Conservation (phyloP, 2,888 invertebrate species). For the Apotomis capreana region DNA sequence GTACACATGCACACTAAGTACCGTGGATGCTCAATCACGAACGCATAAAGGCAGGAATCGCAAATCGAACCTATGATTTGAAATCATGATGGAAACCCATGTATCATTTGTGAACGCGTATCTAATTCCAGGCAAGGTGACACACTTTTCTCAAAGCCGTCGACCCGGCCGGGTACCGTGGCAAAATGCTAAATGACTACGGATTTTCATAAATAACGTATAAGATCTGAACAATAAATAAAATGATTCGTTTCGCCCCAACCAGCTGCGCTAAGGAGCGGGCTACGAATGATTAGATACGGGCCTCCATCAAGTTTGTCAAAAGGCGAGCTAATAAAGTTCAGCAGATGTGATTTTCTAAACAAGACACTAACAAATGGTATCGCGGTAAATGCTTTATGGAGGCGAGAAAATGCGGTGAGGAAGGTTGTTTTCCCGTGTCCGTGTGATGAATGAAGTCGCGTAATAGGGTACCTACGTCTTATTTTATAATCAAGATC, state of each 20-base stretch:
- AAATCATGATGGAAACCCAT: constrained; percentile 58
- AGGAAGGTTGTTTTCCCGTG: constrained; percentile 64
- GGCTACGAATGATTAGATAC: constrained; percentile 78
- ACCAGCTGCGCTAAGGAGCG: constrained; percentile 81
- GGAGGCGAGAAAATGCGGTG: constrained; percentile 53
- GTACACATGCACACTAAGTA: constrained; percentile 30
- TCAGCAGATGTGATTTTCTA: constrained; percentile 82
- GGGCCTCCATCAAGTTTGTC: constrained; percentile 82
- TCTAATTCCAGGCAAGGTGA: constrained; percentile 79
- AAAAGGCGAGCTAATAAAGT: constrained; percentile 79
- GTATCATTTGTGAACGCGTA: constrained; percentile 68
- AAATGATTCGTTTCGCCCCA: constrained; percentile 76
- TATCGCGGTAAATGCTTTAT: constrained; percentile 61
- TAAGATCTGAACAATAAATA: constrained; percentile 79
- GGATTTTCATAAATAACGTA: constrained; percentile 79
- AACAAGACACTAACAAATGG: constrained; percentile 81
- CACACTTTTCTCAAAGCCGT: constrained; percentile 68
- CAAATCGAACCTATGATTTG: constrained; percentile 51
- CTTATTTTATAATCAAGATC: constrained; percentile 28
- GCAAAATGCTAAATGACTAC: constrained; percentile 62
- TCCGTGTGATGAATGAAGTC: constrained; percentile 26
- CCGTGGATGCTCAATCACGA: constrained; percentile 53
- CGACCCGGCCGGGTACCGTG: constrained; percentile 60
- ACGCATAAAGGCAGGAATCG: constrained; percentile 48
- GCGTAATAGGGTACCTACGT: constrained; percentile 19